These are phyloP conservation scores for Passer montanus DNA, from an alignment of 2,113 vertebrate genomes.

Conservation along the genomic window DNA sequence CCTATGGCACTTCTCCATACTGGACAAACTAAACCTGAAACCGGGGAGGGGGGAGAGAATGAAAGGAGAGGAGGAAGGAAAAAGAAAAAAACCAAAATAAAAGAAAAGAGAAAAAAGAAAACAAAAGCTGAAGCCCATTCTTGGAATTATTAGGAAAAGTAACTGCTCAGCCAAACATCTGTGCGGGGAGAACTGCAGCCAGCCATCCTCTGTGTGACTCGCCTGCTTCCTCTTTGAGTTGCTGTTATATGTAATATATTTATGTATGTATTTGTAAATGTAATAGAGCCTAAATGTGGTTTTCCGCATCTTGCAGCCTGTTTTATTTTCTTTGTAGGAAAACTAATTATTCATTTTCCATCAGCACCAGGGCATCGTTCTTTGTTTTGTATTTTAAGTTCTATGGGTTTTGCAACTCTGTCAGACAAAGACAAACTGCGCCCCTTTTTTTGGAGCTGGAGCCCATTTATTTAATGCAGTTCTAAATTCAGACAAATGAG, in stretches of 20 bases:
- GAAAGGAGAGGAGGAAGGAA: not conserved
- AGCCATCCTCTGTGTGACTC: slow-evolving; percentile 36
- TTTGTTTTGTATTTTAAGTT: not conserved
- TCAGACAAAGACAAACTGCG: not conserved
- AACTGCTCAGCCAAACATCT: slow-evolving; percentile 62
- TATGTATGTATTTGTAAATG: slow-evolving; percentile 87
- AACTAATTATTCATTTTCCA: slow-evolving; percentile 10
- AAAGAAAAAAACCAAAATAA: not conserved
- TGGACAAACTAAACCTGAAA: slow-evolving; percentile 77
- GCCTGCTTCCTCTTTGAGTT: slow-evolving; percentile 71
- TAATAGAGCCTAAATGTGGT: slow-evolving; percentile 71
- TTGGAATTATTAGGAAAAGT: slow-evolving; percentile 43
- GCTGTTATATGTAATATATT: slow-evolving; percentile 84
- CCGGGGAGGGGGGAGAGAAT: not conserved
- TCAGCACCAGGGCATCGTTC: slow-evolving; percentile 16
- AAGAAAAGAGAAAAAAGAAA: not conserved
- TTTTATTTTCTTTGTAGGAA: slow-evolving; percentile 60
- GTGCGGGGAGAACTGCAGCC: slow-evolving; percentile 56
- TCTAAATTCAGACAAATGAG: not conserved
- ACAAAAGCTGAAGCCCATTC: slow-evolving; percentile 39
- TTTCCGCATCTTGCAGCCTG: slow-evolving; percentile 58
- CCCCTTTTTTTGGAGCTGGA: not conserved
- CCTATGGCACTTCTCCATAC: slow-evolving; percentile 80
- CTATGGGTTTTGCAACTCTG: not conserved
- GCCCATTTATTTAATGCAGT: slow-evolving; percentile 15